Evolutionary conservation across 2,888 invertebrate genomes (phyloP).

Genomic region (Andrena bicolor): DNA sequence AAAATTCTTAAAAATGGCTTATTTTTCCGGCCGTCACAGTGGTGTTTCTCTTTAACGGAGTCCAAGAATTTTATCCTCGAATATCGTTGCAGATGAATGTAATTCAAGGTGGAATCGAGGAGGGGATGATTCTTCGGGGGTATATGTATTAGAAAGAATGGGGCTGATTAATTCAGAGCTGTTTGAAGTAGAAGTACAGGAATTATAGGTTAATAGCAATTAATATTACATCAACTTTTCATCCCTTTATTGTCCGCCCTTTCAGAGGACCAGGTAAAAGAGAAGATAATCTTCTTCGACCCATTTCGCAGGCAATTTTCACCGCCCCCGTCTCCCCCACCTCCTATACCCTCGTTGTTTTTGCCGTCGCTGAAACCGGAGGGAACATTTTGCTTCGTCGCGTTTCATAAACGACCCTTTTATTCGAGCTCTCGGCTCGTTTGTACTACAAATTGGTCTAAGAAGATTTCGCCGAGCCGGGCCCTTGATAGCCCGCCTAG

Average conservation of each 20-base stretch:
- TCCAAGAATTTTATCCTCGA: no score
- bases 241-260: neutral
- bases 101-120: neutral
- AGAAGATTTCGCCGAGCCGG: conserved; percentile 74
- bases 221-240: conserved; percentile 6
- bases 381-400: conserved; percentile 63
- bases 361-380: conserved; percentile 1
- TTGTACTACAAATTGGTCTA: conserved; percentile 79
- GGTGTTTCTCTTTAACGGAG: neutral
- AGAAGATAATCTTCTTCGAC: conserved; percentile 2
- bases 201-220: neutral
- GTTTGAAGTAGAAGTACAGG: neutral
- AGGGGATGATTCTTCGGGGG: neutral
- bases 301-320: conserved; percentile 28
- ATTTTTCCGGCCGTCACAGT: no score
- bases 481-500: conserved; percentile 65
- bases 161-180: neutral
- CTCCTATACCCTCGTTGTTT: conserved; percentile 15
- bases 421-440: conserved; percentile 73
- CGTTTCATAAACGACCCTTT: conserved; percentile 74
- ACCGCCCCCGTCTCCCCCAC: neutral
- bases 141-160: neutral
- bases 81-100: no score
- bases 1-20: no score
- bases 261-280: neutral